Base-by-base conservation (phyloP, 2,888 invertebrate genomes). In the Morinoia aosen region DNA sequence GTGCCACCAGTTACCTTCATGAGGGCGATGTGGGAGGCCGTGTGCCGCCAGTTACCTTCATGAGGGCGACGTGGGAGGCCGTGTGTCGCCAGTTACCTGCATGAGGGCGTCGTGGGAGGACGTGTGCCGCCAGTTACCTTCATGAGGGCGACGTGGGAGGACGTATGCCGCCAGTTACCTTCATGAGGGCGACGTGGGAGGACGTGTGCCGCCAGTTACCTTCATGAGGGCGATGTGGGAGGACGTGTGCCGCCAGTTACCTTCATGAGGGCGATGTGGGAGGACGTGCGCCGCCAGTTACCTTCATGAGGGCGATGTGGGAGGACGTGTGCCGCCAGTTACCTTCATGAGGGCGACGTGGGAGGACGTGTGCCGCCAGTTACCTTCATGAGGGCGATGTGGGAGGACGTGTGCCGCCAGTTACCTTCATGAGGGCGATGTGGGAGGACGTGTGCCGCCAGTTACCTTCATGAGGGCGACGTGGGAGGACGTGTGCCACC, bases 341-440 rank as follows among this genome's bases (percentile, higher is more conserved):
- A n/a, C n/a, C n/a, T n/a, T n/a, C n/a, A 93, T 93, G 93, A 93
- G n/a, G 57, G 93, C 93, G 57, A 93, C 48, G 93, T 93, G 93
- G 19, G 48, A 7, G 56, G 33, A 57, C 14, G 39, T 39, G 93
- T 57, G 93, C 57, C 93, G n/a, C n/a, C n/a, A n/a, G n/a, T n/a
- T n/a, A n/a, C n/a, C n/a, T n/a, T n/a, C n/a, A 93, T 93, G 93
- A 93, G n/a, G 57, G 93, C 93, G 57, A 93, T 19, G 93, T 93
- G 93, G 19, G 48, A 7, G 56, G 33, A 57, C 14, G 39, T 39
- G 93, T 57, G 93, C 57, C 93, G n/a, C n/a, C n/a, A n/a, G n/a
- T n/a, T n/a, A n/a, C n/a, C n/a, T n/a, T n/a, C n/a, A 93, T 93
- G 93, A 93, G n/a, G 57, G 93, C 93, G 57, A 93, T 19, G 93